Base-by-base conservation (phyloP, 2,797 vertebrate genomes). In the Presbytis comata region DNA sequence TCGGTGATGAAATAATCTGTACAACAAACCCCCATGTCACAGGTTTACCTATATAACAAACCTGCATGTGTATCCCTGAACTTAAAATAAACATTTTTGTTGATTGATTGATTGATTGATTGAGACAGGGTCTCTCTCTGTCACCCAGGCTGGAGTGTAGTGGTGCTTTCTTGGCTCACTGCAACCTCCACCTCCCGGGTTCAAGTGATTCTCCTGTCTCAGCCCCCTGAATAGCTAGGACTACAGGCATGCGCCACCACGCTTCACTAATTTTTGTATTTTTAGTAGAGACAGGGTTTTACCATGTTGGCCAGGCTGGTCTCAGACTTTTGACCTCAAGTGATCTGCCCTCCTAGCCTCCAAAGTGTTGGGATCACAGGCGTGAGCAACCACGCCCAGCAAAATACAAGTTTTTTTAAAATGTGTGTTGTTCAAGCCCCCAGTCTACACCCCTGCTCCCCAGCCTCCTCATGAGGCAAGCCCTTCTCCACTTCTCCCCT, bases 301-400 rank as follows among this genome's bases (percentile, higher is more conserved):
- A 67, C 33, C 33, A 67, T 4, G 33, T 67, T 67, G 64, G 64
- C 64, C 64, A 67, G 64, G 64, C 17, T n/a, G 33, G 33, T n/a
- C 33, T 67, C 33, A 67, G 64, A 67, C 33, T n/a, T 64, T 64
- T 64, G 61, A 64, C 61, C 16, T 64, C 30, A 64, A 64, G 30
- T 17, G 61, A 64, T n/a, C 30, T 50, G 14, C 61, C 30, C 61
- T 0, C 61, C 61, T 64, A 14, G 30, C 61, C 30, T 64, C 61
- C 61, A 64, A 64, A 33, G 16, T n/a, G 16, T n/a, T n/a, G 33
- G 61, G 61, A 33, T 64, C 61, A 64, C 30, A 17, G 30, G 16
- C 1, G 1, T 33, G 61, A 64, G 61, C 30, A 14, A 64, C 7
- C 7, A 1, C 0, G 2, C 16, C 61, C 0, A 7, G 33, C 61